Conservation (phyloP, 2,797 vertebrate species). For the Brachyalestes nurse region DNA sequence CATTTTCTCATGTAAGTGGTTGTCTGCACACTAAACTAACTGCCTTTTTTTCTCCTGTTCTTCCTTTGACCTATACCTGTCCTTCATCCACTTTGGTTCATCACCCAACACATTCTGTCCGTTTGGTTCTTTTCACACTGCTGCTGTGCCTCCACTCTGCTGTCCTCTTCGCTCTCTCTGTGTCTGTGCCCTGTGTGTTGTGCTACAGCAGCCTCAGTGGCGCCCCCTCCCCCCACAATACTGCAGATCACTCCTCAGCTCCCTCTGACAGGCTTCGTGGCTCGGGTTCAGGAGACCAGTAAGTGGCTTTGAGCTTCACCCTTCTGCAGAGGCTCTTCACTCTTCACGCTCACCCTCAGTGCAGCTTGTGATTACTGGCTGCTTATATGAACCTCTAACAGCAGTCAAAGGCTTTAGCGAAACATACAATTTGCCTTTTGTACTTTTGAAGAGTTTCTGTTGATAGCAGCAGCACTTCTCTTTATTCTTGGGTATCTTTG, state of each 20-base stretch:
- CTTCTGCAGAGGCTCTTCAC: slow-evolving; percentile 28
- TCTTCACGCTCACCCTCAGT: not conserved
- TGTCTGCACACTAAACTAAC: slow-evolving; percentile 58
- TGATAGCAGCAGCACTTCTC: not conserved
- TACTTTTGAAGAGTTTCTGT: not conserved
- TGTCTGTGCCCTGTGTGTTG: slow-evolving; percentile 38
- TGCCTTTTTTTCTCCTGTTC: slow-evolving; percentile 33
- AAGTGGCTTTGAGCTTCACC: slow-evolving; percentile 74
- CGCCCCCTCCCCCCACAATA: slow-evolving; percentile 88
- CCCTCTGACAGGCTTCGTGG: slow-evolving; percentile 96
- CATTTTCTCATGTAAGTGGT: slow-evolving; percentile 30
- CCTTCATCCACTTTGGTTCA: slow-evolving; percentile 32
- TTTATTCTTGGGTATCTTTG: not conserved
- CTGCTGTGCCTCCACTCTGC: slow-evolving; percentile 20
- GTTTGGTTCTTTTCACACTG: slow-evolving; percentile 16
- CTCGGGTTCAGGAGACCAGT: slow-evolving; percentile 98
- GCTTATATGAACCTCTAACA: not conserved
- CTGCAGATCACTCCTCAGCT: slow-evolving; percentile 97
- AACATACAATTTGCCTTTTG: not conserved
- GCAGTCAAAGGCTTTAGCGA: not conserved
- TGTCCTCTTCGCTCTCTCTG: not conserved
- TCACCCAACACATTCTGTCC: slow-evolving; percentile 25
- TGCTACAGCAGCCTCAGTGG: slow-evolving; percentile 84
- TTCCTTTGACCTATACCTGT: slow-evolving; percentile 26
- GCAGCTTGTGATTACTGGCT: not conserved